Evolutionary conservation across 2,113 vertebrate genomes (phyloP), one percentile per base, ranked within the genome.

Genomic region (Merops nubicus): DNA sequence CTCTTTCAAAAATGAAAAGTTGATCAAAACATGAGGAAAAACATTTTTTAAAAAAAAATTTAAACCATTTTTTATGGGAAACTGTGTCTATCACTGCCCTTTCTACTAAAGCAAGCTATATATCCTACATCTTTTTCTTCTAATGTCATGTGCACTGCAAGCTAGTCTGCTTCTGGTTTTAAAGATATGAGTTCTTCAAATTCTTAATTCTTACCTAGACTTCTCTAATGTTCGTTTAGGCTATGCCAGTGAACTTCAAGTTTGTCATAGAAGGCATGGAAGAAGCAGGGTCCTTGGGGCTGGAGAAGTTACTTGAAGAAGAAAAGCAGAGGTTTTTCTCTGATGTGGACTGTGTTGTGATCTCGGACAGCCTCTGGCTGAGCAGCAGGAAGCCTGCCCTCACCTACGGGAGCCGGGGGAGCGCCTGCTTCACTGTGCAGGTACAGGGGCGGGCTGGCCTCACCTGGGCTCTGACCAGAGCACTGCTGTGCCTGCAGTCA

Each of bases 191-290:
- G n/a, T 17, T 42, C 29, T 69, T 51, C 23, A 20, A 9, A 16
- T 47, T 51, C 36, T 78, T 54, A 5, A 59, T 93, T 36, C 48
- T 89, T 48, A 94, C 33, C 21, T 51, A 67, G 34, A 33, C 0
- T 89, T 88, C 31, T 56, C 57, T 57, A 16, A 57, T 33, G 69
- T 53, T 92, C 23, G 20, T 38, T 47, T 89, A 98, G 98, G 97
- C 97, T 51, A 73, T 98, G 45, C 98, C 98, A 10, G 97, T 98
- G 88, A 98, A 99, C 70, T 34, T 98, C 84, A 98, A 98, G 79
- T 97, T 98, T 92, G 53, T 98, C 82, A 96, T 98, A 40, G 98
- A 99, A 97, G 98, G 98, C 31, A 98, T 98, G 98, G 98, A 98
- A 74, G 98, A 99, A 94, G 97, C 95, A 8, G 98, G 98, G 9